Conservation (phyloP, 2,113 vertebrate genomes). For the Etia nguti region DNA sequence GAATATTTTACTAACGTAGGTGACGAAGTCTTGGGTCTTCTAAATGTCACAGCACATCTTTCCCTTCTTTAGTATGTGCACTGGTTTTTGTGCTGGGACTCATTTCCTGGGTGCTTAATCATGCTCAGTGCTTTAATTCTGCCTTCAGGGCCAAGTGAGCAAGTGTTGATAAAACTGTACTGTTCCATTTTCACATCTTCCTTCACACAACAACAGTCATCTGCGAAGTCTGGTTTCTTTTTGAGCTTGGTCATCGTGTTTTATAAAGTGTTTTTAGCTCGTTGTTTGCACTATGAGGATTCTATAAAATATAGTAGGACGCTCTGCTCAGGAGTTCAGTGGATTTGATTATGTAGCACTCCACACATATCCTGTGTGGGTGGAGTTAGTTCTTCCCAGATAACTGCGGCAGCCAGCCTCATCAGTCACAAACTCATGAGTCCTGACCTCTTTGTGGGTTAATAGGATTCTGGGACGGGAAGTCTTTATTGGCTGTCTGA, state of each 20-base stretch:
- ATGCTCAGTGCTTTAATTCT: slow-evolving; percentile 1
- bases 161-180: not conserved
- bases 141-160: not conserved
- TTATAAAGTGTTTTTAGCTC: not conserved
- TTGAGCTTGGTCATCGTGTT: not conserved
- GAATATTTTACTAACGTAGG: not conserved
- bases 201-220: not conserved
- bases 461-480: slow-evolving; percentile 24
- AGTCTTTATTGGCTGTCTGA: slow-evolving; percentile 15
- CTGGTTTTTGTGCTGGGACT: not conserved
- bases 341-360: not conserved
- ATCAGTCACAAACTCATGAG: slow-evolving; percentile 3
- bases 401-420: not conserved
- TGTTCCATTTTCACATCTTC: slow-evolving; percentile 6
- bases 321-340: not conserved
- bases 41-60: not conserved
- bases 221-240: not conserved
- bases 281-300: not conserved
- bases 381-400: not conserved
- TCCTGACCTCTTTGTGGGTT: slow-evolving; percentile 12
- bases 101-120: not conserved
- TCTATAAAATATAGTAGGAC: not conserved
- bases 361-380: not conserved
- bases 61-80: not conserved
- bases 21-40: not conserved